Evolutionary conservation across 2,113 vertebrate genomes (phyloP).

Genomic region (Chiloscyllium plagiosum): DNA sequence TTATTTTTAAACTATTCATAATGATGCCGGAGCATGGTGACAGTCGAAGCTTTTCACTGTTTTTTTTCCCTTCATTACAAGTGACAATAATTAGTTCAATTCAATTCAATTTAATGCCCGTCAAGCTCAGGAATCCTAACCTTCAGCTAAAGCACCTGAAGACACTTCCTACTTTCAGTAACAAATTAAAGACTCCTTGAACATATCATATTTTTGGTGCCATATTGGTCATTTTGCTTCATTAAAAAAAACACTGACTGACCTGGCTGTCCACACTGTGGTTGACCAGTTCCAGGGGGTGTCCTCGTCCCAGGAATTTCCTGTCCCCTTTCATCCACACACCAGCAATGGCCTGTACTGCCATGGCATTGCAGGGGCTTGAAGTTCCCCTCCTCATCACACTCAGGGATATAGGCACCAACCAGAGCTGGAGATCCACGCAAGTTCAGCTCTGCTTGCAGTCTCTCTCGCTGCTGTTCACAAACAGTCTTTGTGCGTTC

Average conservation of each 20-base stretch:
- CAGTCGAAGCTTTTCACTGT: no score
- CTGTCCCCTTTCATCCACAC: conserved; percentile 20
- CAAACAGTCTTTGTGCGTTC: conserved; percentile 39
- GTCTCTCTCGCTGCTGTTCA: not conserved
- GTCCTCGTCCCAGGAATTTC: conserved; percentile 25
- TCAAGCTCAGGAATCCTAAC: not conserved
- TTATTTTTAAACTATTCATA: no score
- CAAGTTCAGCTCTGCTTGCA: not conserved
- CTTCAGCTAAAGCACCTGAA: not conserved
- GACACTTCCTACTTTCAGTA: not conserved
- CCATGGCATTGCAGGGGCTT: conserved; percentile 30
- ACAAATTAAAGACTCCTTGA: not conserved
- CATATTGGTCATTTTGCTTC: not conserved
- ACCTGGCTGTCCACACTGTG: not conserved
- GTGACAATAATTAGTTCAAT: no score
- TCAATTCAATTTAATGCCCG: not conserved
- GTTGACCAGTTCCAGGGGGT: not conserved
- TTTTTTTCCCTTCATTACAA: no score
- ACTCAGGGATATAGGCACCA: conserved; percentile 27
- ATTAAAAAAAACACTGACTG: not conserved
- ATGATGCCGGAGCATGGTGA: no score
- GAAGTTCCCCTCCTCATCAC: conserved; percentile 30
- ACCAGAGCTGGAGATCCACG: not conserved
- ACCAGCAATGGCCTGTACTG: conserved; percentile 32
- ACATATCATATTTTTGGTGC: not conserved